These are phyloP conservation scores for Cheirogaleus major DNA, from an alignment of 2,797 vertebrate genomes.

Conservation along the genomic window DNA sequence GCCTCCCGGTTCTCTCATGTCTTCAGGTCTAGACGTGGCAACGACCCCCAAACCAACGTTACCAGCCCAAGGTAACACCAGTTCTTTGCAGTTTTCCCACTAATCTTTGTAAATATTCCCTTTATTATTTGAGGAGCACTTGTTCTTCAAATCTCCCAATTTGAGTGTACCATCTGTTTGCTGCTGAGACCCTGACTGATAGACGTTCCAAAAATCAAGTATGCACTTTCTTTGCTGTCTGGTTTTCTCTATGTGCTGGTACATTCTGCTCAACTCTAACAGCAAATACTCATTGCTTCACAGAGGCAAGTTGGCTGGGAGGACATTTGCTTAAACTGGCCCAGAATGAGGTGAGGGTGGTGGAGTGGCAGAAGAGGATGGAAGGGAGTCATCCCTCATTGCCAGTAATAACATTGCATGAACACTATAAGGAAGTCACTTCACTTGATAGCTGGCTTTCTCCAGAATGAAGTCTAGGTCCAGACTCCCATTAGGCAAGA, in stretches of 20 bases:
- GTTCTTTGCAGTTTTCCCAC: not conserved
- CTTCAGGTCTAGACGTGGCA: not conserved
- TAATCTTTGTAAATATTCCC: not conserved
- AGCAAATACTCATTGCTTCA: not conserved
- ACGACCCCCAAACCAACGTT: not conserved
- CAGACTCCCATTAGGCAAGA: not conserved
- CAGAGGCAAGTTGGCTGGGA: not conserved
- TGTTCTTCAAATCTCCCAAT: not conserved
- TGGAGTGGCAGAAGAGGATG: not conserved
- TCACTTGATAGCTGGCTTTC: not conserved
- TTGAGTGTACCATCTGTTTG: constrained; percentile 1
- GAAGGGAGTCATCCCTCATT: not conserved
- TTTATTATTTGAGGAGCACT: not conserved
- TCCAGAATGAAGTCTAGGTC: not conserved
- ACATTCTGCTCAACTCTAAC: not conserved
- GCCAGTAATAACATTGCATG: not conserved
- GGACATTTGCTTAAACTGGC: not conserved
- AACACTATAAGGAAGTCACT: not conserved
- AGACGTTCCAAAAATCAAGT: not conserved
- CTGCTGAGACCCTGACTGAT: not conserved
- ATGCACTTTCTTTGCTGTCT: not conserved
- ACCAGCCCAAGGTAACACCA: not conserved
- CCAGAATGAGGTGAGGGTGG: not conserved
- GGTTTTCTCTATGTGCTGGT: not conserved
- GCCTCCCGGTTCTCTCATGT: not conserved